Conservation (phyloP, 2,888 invertebrate genomes). For the Caenorhabditis sinica region DNA sequence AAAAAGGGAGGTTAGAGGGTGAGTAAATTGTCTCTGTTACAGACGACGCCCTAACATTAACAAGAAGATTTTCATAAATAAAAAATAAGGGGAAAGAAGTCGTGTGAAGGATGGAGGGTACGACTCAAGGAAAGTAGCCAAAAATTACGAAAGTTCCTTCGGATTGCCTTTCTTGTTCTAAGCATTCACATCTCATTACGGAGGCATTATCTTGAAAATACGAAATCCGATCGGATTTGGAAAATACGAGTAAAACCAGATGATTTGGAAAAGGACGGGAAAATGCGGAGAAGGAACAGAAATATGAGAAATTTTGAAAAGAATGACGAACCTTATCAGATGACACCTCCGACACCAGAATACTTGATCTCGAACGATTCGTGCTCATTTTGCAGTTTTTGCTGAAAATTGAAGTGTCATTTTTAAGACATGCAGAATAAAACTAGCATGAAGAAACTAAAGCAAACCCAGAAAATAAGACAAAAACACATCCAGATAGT, state of each 20-base stretch:
- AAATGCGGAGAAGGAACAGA: conserved; percentile 9
- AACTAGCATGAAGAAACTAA: conserved; percentile 2
- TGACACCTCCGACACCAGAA: conserved; percentile 54
- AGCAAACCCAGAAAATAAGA: background rate
- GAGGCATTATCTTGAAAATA: background rate
- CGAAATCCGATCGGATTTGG: conserved; percentile 51
- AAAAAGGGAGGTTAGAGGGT: background rate
- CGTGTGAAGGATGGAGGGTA: conserved; percentile 12
- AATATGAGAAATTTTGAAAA: conserved; percentile 12
- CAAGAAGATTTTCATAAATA: conserved; percentile 64
- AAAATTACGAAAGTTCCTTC: conserved; percentile 49
- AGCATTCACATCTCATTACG: conserved; percentile 54
- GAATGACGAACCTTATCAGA: conserved; percentile 55
- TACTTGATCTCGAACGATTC: conserved; percentile 49
- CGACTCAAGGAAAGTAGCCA: conserved; percentile 2
- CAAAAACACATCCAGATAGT: background rate
- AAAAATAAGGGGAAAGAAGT: conserved; percentile 48
- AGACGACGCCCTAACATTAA: conserved; percentile 42
- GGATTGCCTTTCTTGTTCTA: background rate
- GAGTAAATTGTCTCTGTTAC: conserved; percentile 40
- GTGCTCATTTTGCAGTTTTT: conserved; percentile 9
- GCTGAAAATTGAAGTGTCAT: background rate
- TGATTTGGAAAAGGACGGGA: conserved; percentile 4
- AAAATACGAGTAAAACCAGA: conserved; percentile 52
- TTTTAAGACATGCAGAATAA: too few relatives aligned